These are phyloP conservation scores for Lynx canadensis DNA, from an alignment of 2,113 vertebrate genomes.

Conservation along the genomic window DNA sequence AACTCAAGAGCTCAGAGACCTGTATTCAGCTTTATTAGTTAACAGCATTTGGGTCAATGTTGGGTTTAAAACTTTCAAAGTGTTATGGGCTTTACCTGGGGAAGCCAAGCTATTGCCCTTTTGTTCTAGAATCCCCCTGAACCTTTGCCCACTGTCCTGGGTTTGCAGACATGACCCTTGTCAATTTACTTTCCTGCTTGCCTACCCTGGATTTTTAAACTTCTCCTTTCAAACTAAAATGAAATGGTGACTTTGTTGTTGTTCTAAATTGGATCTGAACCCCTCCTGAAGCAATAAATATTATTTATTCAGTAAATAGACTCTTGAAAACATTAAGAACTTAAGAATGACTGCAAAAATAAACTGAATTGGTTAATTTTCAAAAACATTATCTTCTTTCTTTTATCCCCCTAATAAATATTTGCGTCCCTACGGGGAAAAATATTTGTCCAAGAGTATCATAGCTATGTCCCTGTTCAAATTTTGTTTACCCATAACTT, in stretches of 20 bases:
- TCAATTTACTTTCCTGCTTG: background rate
- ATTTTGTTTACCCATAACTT: background rate
- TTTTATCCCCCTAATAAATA: background rate
- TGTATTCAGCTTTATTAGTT: background rate
- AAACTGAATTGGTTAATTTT: slow-evolving; percentile 13
- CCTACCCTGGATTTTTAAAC: background rate
- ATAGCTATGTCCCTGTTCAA: background rate
- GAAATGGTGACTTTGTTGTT: background rate
- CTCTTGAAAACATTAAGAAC: background rate
- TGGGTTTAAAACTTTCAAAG: background rate
- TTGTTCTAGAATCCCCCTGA: background rate
- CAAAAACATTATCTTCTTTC: background rate
- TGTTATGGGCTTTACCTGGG: background rate
- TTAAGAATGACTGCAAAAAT: slow-evolving; percentile 18
- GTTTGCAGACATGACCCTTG: background rate
- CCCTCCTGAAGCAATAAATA: background rate
- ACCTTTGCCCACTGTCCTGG: background rate
- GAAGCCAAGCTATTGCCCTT: background rate
- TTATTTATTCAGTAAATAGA: background rate
- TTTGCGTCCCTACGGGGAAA: background rate
- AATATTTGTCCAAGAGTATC: background rate
- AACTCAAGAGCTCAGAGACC: background rate
- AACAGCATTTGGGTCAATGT: background rate
- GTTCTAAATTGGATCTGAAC: background rate
- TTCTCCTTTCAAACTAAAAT: slow-evolving; percentile 41